Percentiles rank a stretch among this genome's conserved stretches.
Evolutionary conservation across 2,797 vertebrate genomes (phyloP).

Genomic region (Centropyge bicolor): DNA sequence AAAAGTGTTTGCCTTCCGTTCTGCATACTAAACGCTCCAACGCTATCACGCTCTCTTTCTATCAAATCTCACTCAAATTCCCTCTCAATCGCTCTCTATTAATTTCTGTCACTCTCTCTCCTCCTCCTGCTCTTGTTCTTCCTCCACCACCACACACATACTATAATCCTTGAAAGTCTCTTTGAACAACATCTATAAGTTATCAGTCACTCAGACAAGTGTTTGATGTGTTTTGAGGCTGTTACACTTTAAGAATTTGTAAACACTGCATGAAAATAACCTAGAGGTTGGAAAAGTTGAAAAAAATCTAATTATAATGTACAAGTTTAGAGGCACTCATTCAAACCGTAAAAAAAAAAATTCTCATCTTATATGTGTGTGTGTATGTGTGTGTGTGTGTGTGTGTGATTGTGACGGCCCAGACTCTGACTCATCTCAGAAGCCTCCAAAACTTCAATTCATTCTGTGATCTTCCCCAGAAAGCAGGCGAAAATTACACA

Average conservation of each 20-base stretch:
- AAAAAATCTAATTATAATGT: background rate
- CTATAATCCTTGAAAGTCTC: slow-evolving; percentile 28
- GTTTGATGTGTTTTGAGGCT: slow-evolving; percentile 32
- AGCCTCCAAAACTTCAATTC: too few species aligned
- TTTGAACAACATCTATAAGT: slow-evolving; percentile 26
- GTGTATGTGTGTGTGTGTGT: background rate
- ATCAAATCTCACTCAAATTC: slow-evolving; percentile 54
- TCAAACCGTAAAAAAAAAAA: background rate
- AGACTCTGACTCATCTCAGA: background rate
- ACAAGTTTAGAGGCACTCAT: background rate
- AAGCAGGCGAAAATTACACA: background rate
- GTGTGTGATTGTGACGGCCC: background rate
- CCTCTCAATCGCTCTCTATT: slow-evolving; percentile 30
- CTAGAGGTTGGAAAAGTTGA: background rate
- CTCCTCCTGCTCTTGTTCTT: slow-evolving; percentile 29
- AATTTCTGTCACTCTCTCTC: slow-evolving; percentile 29
- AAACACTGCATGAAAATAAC: slow-evolving; percentile 6
- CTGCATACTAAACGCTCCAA: slow-evolving; percentile 69
- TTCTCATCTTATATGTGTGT: too few species aligned
- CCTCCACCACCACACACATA: background rate
- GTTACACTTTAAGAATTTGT: slow-evolving; percentile 12
- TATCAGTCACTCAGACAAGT: slow-evolving; percentile 10
- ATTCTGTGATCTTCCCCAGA: background rate
- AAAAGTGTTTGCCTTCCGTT: slow-evolving; percentile 66
- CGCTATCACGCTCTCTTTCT: slow-evolving; percentile 46